phyloP scores from a whole-genome alignment of 2,113 vertebrate species.

The Rhinoderma darwinii region DNA sequence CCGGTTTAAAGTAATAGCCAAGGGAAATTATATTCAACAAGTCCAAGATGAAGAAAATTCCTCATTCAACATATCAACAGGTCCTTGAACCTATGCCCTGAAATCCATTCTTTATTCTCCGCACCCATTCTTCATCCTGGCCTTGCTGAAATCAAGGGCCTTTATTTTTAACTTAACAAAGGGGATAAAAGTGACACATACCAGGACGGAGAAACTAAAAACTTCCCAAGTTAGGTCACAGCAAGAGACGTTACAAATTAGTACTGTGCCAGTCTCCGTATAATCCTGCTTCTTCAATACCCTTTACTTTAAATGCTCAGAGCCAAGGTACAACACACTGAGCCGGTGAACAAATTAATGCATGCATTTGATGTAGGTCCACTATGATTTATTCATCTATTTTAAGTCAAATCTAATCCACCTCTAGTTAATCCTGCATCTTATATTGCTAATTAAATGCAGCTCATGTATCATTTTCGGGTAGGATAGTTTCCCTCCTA shows the following conservation, averaged over 20 bases:
- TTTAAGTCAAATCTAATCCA: neutral
- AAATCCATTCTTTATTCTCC: too few relatives aligned
- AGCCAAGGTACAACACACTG: neutral
- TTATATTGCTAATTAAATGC: slow-evolving; percentile 2
- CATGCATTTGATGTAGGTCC: neutral
- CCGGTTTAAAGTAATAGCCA: too few relatives aligned
- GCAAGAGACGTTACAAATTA: neutral
- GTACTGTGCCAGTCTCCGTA: neutral
- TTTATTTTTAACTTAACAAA: too few relatives aligned
- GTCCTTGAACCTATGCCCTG: too few relatives aligned
- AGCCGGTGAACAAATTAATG: neutral
- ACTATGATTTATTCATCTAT: neutral
- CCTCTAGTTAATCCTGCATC: neutral
- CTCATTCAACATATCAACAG: too few relatives aligned
- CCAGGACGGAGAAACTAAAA: too few relatives aligned
- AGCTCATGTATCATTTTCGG: neutral
- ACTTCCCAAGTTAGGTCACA: neutral
- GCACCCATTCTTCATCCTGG: too few relatives aligned
- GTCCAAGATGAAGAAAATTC: too few relatives aligned
- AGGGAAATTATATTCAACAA: too few relatives aligned
- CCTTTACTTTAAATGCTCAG: neutral
- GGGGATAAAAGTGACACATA: too few relatives aligned
- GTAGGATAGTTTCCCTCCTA: slow-evolving; percentile 2
- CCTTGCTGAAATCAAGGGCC: too few relatives aligned
- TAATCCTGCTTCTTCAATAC: neutral